Conservation (phyloP, 2,113 vertebrate genomes). For the Nothocercus julius region DNA sequence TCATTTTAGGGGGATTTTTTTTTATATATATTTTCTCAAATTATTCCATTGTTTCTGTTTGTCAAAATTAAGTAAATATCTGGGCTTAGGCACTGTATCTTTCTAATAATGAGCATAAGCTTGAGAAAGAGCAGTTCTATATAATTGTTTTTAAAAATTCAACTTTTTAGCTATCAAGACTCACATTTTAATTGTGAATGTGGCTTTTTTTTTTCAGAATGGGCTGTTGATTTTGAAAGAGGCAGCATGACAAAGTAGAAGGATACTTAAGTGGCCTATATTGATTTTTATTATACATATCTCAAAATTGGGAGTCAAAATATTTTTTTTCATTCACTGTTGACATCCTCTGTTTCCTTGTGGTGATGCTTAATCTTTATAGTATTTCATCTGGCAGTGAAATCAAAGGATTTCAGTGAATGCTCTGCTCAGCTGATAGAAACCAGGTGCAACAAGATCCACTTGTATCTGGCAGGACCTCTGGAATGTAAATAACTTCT, state of each 20-base stretch:
- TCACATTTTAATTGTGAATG: not conserved
- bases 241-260: not conserved
- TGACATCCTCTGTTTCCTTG: not conserved
- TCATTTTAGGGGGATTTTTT: not conserved
- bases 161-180: not conserved
- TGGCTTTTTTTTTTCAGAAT: not conserved
- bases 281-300: not conserved
- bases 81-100: not conserved
- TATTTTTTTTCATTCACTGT: not conserved
- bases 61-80: not conserved
- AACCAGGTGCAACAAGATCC: not conserved
- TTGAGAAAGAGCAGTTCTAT: not conserved
- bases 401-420: constrained; percentile 9
- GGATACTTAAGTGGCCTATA: not conserved
- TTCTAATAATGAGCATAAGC: not conserved
- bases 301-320: not conserved
- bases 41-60: not conserved
- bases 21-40: not conserved
- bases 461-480: not conserved
- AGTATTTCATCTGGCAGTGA: not conserved
- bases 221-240: not conserved
- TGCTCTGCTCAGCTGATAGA: not conserved
- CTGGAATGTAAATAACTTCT: not conserved
- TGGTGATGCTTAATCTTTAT: not conserved
- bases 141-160: not conserved